Evolutionary conservation across 2,797 vertebrate genomes (phyloP), one percentile per base, ranked within the genome.

Genomic region (Clamator glandarius): DNA sequence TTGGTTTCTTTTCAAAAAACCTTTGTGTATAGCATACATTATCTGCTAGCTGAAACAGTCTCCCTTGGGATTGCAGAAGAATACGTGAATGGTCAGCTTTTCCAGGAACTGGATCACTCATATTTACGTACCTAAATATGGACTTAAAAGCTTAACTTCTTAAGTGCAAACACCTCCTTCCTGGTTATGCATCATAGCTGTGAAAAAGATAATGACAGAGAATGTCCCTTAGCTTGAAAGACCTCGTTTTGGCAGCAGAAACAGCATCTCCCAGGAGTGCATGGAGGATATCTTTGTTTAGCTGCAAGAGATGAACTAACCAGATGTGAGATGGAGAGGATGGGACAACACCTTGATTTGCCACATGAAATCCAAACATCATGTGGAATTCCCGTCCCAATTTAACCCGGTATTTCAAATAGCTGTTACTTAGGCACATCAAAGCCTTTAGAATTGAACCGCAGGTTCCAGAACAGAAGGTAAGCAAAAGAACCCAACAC

Each of bases 201-300:
- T 28, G 36, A 48, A 83, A 68, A 90, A 83, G 46, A 63, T 91
- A 59, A 35, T 44, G 0, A 50, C 11, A 6, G 4, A 50, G 12
- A 83, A 15, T 14, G 26, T 55, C 46, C 19, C 21, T 77, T 68
- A 59, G 46, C 11, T 24, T 52, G 50, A 62, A 77, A 74, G 9
- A 70, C 3, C 19, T 81, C 64, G 11, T 52, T 85, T 72, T 33
- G 55, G 42, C 69, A 90, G 29, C 35, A 23, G 41, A 72, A 90
- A 48, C 25, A 86, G n/a, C 1, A 1, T 55, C 36, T 63, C 39
- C 14, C 1, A 2, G 33, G 26, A 87, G 19, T 0, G 0, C 21
- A 31, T 19, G 54, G 33, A 74, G 8, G 41, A 31, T 63, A 57
- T 19, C 29, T 81, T 17, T 75, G 55, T 69, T 88, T 44, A 69